Evolutionary conservation across 2,113 vertebrate species (phyloP).

Genomic region (Spheniscus mendiculus): DNA sequence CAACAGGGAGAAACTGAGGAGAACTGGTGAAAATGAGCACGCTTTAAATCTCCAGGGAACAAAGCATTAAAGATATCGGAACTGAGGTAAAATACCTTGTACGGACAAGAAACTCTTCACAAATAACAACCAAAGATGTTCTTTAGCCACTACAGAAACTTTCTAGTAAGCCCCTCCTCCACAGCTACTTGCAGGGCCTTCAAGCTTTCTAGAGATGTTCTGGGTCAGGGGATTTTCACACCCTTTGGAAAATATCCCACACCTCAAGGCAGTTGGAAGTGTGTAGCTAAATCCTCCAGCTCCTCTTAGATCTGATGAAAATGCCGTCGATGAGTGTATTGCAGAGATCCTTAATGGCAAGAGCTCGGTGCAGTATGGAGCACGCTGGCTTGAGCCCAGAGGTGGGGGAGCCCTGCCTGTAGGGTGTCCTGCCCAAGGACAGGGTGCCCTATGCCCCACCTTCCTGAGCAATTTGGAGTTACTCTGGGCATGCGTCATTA

Average conservation of each 20-base stretch:
- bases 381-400: background rate
- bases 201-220: background rate
- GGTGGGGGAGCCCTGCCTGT: background rate
- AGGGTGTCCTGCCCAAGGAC: background rate
- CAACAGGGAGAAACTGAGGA: background rate
- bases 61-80: background rate
- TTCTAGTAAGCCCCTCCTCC: background rate
- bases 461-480: background rate
- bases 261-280: background rate
- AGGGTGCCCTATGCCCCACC: background rate
- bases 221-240: background rate
- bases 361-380: accelerated
- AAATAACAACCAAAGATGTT: background rate
- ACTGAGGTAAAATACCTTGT: background rate
- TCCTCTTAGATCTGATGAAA: background rate
- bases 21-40: background rate
- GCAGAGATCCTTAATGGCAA: background rate
- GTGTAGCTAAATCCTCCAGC: background rate
- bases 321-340: background rate
- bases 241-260: background rate
- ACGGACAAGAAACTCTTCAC: background rate
- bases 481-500: background rate
- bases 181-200: background rate
- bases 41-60: background rate
- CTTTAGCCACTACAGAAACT: background rate